phyloP scores from a whole-genome alignment of 2,113 vertebrate species.

The Bubo blakistoni region DNA sequence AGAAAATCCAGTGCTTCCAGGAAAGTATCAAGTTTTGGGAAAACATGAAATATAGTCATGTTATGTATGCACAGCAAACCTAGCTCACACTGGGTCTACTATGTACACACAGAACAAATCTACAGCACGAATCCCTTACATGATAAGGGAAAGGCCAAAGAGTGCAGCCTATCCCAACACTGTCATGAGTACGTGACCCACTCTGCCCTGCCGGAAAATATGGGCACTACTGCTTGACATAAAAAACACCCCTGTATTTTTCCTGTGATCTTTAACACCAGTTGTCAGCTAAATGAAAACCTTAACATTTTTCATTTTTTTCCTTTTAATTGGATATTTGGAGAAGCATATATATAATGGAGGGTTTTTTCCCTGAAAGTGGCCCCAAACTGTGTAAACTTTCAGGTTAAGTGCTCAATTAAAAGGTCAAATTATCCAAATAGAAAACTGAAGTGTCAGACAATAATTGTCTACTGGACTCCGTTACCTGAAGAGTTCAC shows the following conservation, averaged over 20 bases:
- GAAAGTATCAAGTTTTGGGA: neutral
- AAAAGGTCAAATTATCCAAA: slow-evolving; percentile 58
- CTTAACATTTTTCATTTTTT: rapidly evolving
- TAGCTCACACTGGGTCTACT: neutral
- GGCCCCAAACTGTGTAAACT: neutral
- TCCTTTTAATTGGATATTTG: neutral
- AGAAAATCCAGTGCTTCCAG: neutral
- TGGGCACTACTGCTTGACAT: no score
- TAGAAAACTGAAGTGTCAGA: slow-evolving; percentile 26
- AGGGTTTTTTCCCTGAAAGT: neutral
- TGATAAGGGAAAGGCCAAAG: slow-evolving; percentile 17
- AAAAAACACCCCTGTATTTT: neutral
- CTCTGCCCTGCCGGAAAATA: neutral
- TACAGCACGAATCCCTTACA: neutral
- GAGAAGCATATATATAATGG: neutral
- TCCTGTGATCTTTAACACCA: neutral
- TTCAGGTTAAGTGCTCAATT: slow-evolving; percentile 48
- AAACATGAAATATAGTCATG: rapidly evolving
- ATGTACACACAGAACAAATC: neutral
- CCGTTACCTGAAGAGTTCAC: slow-evolving; percentile 36
- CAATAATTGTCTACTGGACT: slow-evolving; percentile 58
- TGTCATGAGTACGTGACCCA: neutral
- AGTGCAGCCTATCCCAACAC: slow-evolving; percentile 7
- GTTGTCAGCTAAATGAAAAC: neutral
- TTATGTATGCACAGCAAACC: neutral